Percentiles rank a stretch among this genome's conserved stretches.
Evolutionary conservation across 1,140 invertebrate genomes (phyloP).

Genomic region (Limonius californicus): DNA sequence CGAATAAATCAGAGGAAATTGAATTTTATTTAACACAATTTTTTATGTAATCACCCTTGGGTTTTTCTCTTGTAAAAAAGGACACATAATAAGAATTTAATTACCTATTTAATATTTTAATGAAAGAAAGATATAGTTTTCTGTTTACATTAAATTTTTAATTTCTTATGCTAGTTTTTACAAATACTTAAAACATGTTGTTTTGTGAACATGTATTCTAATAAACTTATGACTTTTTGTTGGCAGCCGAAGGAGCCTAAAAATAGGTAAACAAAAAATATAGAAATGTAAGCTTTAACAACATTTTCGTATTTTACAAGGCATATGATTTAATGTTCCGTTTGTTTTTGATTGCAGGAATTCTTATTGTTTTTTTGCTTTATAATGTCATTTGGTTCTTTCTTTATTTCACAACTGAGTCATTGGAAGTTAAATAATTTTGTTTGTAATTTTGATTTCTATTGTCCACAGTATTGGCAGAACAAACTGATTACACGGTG

Average conservation of each 20-base stretch:
- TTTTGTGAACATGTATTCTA: slow-evolving; percentile 37
- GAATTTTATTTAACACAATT: too few relatives aligned
- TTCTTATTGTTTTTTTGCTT: slow-evolving; percentile 15
- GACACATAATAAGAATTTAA: too few relatives aligned
- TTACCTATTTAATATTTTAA: too few relatives aligned
- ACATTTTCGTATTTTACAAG: slow-evolving; percentile 27
- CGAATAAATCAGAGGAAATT: too few relatives aligned
- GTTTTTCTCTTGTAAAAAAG: too few relatives aligned
- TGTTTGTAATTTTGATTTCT: not conserved
- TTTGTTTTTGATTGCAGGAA: slow-evolving; percentile 20
- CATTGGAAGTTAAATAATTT: not conserved
- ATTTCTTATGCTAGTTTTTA: not conserved
- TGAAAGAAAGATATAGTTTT: too few relatives aligned
- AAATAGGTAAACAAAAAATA: slow-evolving; percentile 45
- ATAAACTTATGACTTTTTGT: slow-evolving; percentile 47
- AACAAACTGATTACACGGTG: slow-evolving; percentile 60
- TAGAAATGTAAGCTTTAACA: slow-evolving; percentile 44
- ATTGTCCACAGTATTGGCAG: slow-evolving; percentile 58
- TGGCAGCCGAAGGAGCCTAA: slow-evolving; percentile 45
- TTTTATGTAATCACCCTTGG: too few relatives aligned
- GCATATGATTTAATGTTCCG: slow-evolving; percentile 16
- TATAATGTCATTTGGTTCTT: not conserved
- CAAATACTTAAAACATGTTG: slow-evolving; percentile 6
- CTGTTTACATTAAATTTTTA: too few relatives aligned
- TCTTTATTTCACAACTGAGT: slow-evolving; percentile 2